Conservation (phyloP, 2,888 invertebrate genomes). For the Tipula vernalis region DNA sequence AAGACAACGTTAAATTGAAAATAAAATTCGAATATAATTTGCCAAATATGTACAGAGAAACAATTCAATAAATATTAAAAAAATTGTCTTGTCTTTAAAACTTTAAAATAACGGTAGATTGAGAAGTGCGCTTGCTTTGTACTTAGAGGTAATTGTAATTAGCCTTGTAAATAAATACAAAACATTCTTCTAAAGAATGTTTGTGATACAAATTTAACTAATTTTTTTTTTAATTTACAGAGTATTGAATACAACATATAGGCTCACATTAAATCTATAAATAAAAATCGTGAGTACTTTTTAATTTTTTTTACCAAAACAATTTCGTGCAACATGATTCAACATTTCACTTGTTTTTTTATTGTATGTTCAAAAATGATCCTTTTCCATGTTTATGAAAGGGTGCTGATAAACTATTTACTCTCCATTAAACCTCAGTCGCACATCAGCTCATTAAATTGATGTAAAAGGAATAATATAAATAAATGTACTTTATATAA, state of each 20-base stretch:
- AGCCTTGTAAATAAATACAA: too few species aligned
- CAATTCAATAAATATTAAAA: too few species aligned
- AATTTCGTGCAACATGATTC: not conserved
- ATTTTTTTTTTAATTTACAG: not conserved
- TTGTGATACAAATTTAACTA: not conserved
- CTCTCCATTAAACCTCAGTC: not conserved
- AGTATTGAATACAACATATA: not conserved
- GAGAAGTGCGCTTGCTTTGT: too few species aligned
- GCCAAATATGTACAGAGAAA: too few species aligned
- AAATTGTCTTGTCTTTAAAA: too few species aligned
- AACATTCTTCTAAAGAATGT: too few species aligned
- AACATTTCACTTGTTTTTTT: not conserved
- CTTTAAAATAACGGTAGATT: too few species aligned
- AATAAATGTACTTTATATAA: not conserved
- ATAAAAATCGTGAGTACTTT: not conserved
- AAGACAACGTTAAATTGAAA: too few species aligned
- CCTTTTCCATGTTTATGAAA: not conserved
- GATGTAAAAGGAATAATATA: not conserved
- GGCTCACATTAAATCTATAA: not conserved
- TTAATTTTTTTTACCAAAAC: not conserved
- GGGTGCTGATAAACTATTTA: not conserved
- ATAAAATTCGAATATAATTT: too few species aligned
- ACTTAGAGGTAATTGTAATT: too few species aligned
- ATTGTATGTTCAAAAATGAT: not conserved
- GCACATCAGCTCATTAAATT: not conserved